Evolutionary conservation across 2,797 vertebrate genomes (phyloP).

Genomic region (Epinephelus awoara): DNA sequence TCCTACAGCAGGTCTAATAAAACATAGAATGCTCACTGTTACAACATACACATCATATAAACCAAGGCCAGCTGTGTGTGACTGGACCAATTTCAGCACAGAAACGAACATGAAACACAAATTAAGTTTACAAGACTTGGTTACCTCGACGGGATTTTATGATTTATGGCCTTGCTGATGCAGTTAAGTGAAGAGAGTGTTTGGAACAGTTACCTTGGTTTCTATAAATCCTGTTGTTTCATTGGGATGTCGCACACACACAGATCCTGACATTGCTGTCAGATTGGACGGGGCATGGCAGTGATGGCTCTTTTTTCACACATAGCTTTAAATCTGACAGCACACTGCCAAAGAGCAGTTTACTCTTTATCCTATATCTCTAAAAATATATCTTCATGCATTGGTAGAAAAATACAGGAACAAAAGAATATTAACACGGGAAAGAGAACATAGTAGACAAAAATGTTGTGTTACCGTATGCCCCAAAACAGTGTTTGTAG

Average conservation of each 20-base stretch:
- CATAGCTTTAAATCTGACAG: conserved; percentile 11
- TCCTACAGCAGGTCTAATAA: not conserved
- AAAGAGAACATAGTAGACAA: not conserved
- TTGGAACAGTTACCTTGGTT: conserved; percentile 11
- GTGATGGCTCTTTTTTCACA: conserved; percentile 27
- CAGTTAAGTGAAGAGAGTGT: not conserved
- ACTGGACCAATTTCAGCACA: not conserved
- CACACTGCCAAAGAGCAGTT: conserved; percentile 6
- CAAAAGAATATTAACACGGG: not conserved
- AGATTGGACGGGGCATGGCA: not conserved
- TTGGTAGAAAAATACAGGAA: not conserved
- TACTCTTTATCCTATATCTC: not conserved
- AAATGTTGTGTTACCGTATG: not conserved
- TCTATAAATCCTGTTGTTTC: conserved; percentile 17
- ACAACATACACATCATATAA: not conserved
- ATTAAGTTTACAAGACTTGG: not conserved
- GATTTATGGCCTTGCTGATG: conserved; percentile 1
- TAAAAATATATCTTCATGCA: conserved; percentile 12
- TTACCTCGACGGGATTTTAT: not conserved
- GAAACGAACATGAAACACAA: conserved; percentile 7
- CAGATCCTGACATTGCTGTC: conserved; percentile 7
- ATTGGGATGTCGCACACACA: not conserved
- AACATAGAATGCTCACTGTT: not conserved
- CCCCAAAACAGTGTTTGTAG: too few relatives aligned
- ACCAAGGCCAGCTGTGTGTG: not conserved